Evolutionary conservation across 2,113 vertebrate species (phyloP), one percentile per base, ranked within the genome.

Genomic region (Scopus umbretta): DNA sequence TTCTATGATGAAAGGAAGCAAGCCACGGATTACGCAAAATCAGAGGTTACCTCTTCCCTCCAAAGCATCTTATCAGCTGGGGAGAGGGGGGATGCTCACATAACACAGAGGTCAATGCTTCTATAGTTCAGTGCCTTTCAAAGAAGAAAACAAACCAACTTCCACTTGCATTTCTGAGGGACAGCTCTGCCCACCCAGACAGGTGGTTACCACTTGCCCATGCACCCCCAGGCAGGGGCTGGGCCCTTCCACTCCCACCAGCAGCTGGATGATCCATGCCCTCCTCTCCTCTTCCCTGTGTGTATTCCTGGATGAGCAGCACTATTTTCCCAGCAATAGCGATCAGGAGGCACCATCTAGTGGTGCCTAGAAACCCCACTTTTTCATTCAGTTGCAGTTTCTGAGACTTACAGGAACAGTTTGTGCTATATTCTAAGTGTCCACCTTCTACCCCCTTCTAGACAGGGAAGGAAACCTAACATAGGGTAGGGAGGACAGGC

Each of bases 301-400:
- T 9, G 20, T 29, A 70, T 36, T 18, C 45, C 34, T 5, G n/a
- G 10, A 11, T 6, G 29, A 36, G 42, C 34, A 10, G 0, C 17
- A 1, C 32, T 42, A 3, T 13, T 89, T 59, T 47, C 38, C 36
- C 62, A 43, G 47, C 15, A 49, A n/a, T 0, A 45, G 66, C 2
- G n/a, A 76, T 53, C 83, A 26, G 3, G 30, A 76, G 19, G 53
- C 96, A 83, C 96, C 96, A 95, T 47, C 96, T 97, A 94, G 92
- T 34, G 95, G 95, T 47, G 11, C 4, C 19, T 53, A 1, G 30
- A 15, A 89, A 83, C 38, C 0, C 0, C 22, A 4, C 5, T 29
- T n/a, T 38, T 32, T 34, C n/a, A 3, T 10, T 75, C 5, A n/a
- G 4, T 2, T 22, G 0, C 15, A 3, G 47, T 6, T 72, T 38